phyloP scores from a whole-genome alignment of 2,113 vertebrate species.

The Elephas maximus region DNA sequence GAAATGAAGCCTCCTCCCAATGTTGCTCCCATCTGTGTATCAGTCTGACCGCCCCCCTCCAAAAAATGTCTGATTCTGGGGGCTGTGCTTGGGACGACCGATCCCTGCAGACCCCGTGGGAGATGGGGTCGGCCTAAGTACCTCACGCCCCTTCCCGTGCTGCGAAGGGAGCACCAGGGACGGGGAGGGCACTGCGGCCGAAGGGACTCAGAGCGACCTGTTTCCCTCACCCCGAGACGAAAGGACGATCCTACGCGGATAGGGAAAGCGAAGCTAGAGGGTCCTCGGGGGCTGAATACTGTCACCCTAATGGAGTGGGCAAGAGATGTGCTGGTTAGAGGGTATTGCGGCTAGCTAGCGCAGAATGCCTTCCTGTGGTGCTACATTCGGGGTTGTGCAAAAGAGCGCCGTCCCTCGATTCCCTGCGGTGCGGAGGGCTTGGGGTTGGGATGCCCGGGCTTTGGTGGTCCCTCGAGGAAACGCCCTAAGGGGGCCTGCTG shows the following conservation, averaged over 20 bases:
- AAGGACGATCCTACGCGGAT: neutral
- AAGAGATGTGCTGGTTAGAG: neutral
- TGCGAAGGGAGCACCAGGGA: neutral
- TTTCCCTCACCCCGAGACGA: neutral
- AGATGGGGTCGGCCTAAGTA: neutral
- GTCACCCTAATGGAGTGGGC: neutral
- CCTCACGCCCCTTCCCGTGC: neutral
- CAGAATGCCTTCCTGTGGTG: neutral
- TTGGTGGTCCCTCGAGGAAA: neutral
- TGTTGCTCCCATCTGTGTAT: neutral
- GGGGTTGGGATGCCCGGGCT: neutral
- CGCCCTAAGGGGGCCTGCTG: neutral
- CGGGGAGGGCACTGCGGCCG: conserved; percentile 5
- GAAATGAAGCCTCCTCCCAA: neutral
- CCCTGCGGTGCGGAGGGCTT: neutral
- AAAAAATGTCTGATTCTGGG: neutral
- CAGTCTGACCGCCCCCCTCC: neutral
- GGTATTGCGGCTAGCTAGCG: no score
- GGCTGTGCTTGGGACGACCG: neutral
- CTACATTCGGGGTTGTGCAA: neutral
- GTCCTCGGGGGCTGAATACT: neutral
- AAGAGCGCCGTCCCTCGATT: neutral
- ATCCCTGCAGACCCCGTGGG: neutral
- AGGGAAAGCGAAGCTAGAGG: neutral
- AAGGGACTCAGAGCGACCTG: neutral